Conservation (phyloP, 2,113 vertebrate species). For the Pipa parva region DNA sequence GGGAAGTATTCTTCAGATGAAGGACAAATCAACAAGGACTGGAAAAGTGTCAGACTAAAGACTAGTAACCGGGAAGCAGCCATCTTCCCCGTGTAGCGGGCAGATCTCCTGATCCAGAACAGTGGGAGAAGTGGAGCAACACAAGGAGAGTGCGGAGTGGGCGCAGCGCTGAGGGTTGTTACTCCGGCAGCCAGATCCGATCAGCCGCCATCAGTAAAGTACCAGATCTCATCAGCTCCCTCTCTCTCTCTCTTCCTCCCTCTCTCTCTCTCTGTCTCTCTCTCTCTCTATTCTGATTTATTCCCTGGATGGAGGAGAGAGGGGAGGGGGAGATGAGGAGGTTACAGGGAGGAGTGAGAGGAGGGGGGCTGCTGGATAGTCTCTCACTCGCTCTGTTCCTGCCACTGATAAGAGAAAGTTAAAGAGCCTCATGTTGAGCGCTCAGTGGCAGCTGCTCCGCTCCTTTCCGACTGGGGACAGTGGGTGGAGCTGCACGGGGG, state of each 20-base stretch:
- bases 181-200: constrained; percentile 68
- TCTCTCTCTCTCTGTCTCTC: neutral
- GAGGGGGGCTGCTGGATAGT: constrained; percentile 35
- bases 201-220: constrained; percentile 74
- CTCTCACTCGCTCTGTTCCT: neutral
- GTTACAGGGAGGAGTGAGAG: constrained; percentile 41
- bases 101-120: constrained; percentile 11
- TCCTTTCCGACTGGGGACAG: constrained; percentile 4
- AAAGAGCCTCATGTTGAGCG: constrained; percentile 14
- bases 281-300: constrained; percentile 58
- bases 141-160: constrained; percentile 1
- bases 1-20: constrained; percentile 82
- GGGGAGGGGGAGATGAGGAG: constrained; percentile 43
- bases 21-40: constrained; percentile 59
- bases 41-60: constrained; percentile 74
- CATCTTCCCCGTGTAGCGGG: constrained; percentile 73
- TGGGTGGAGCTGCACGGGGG: constrained; percentile 10
- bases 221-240: constrained; percentile 62
- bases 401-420: constrained; percentile 29
- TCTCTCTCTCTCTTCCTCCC: neutral
- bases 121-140: neutral
- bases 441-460: constrained; percentile 22
- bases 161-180: constrained; percentile 18
- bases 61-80: constrained; percentile 76
- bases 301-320: constrained; percentile 48